Base-by-base conservation (phyloP, 2,888 invertebrate species). In the Agrochola lychnidis region DNA sequence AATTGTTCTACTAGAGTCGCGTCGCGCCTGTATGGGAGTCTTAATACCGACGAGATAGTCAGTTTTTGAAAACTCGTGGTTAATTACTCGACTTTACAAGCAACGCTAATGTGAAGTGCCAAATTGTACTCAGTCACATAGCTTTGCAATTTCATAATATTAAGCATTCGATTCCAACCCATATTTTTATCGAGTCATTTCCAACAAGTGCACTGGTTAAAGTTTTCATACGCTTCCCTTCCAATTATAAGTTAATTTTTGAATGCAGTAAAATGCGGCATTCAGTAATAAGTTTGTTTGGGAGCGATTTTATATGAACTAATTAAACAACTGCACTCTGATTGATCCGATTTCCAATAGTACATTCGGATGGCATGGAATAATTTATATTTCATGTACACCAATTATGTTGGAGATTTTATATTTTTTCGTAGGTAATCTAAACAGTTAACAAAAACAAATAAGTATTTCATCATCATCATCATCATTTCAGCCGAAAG, bases 171-270 rank as follows among this genome's bases (percentile, higher is more conserved):
- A 48, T 48, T 36, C 4, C 9, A 36, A 6, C n/a, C 19, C 14
- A 16, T 30, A 40, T 40, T 51, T 40, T 51, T 12, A n/a, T 42
- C 9, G 5, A 22, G 6, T 22, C 2, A 19, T 56, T 73, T 19
- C 5, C 14, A 25, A 7, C 48, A 53, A 42, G 19, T 16, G 10
- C 36, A 4, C 10, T 40, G 12, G 36, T 19, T 71, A 36, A 42
- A 53, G 4, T 53, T 74, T 30, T 62, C 7, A 36, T n/a, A 25
- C 25, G 25, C 25, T 48, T 51, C 40, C 66, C 36, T 36, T 36
- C 36, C 66, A 76, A 77, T 76, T 77, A 64, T 19, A 76, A 76
- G n/a, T 59, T 30, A 36, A 45, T 36, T 75, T 30, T 9, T 1
- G 9, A 30, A 14, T 51, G 42, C 48, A 25, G 40, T 5, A 9